Evolutionary conservation across 1,140 invertebrate genomes (phyloP), one percentile per base, ranked within the genome.

Genomic region (Eubasilissa regina): DNA sequence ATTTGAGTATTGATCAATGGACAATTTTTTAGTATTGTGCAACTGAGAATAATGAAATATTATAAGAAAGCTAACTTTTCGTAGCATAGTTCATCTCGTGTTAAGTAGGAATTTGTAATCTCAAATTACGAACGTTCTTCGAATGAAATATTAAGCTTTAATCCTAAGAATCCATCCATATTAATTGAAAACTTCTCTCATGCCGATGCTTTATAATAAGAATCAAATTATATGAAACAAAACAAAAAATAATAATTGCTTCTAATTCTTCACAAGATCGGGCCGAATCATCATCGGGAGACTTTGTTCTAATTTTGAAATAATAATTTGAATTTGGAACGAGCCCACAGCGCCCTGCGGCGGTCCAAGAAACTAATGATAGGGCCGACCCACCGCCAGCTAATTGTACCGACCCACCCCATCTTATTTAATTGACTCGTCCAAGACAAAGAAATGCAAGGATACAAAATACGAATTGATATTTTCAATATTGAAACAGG

Each of bases 371-470:
- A 68, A 64, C 70, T 82, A 80, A 82, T 82, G 75, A 80, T 72
- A 80, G 81, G 81, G 78, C 72, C 68, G 51, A 3, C 78, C 77
- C 56, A 55, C 66, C 48, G 68, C 55, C 58, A 75, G 78, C 81
- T 80, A 82, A 82, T 82, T 82, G 81, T 82, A 74, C 47, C 58
- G 44, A 70, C 79, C 81, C 75, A 72, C 81, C 81, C 76, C 51
- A 44, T 47, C 44, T 19, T 53, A 64, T 78, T 74, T 78, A 78
- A 78, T 78, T 73, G 77, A 78, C 77, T 55, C 68, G 68, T 78
- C 68, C 77, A 44, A 78, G 66, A 51, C 66, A 70, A 70, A 70
- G 66, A 70, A 70, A 48, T 70, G 21, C 13, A 70, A 13, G 3
- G 19, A 51, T 44, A 62, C 19, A 56, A n/a, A n/a, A 25, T 12